Percentiles rank a stretch among this genome's conserved stretches.
phyloP scores from a whole-genome alignment of 2,888 invertebrate species.

The Protodeltote pygarga region DNA sequence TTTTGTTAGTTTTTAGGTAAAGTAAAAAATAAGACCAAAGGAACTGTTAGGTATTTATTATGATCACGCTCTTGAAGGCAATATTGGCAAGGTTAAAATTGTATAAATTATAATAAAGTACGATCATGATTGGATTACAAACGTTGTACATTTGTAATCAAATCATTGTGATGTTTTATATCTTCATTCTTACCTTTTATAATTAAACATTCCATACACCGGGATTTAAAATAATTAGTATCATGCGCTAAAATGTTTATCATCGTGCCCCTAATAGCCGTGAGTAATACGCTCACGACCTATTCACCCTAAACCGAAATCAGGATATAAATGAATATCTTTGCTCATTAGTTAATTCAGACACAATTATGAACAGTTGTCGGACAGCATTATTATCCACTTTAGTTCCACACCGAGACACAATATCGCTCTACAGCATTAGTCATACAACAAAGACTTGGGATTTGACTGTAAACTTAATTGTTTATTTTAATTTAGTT shows the following conservation, averaged over 20 bases:
- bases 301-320: neutral
- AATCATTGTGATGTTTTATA: slow-evolving; percentile 10
- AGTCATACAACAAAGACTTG: slow-evolving; percentile 23
- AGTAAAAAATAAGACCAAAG: slow-evolving; percentile 10
- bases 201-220: neutral
- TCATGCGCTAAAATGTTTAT: neutral
- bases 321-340: slow-evolving; percentile 12
- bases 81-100: slow-evolving; percentile 37
- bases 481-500: slow-evolving; percentile 3
- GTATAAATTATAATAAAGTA: slow-evolving; percentile 28
- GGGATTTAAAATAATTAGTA: neutral
- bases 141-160: too few relatives aligned
- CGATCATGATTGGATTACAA: slow-evolving; percentile 6
- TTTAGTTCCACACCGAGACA: slow-evolving; percentile 29
- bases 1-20: slow-evolving; percentile 11
- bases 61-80: slow-evolving; percentile 31
- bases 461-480: neutral
- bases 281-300: neutral
- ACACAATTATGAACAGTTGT: slow-evolving; percentile 18
- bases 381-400: slow-evolving; percentile 18
- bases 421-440: slow-evolving; percentile 21
- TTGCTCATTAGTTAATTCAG: slow-evolving; percentile 30
- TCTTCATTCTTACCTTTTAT: neutral
- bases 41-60: slow-evolving; percentile 20
- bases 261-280: neutral